These are phyloP conservation scores for Tenrec ecaudatus DNA, from an alignment of 2,113 vertebrate species.

Conservation along the genomic window DNA sequence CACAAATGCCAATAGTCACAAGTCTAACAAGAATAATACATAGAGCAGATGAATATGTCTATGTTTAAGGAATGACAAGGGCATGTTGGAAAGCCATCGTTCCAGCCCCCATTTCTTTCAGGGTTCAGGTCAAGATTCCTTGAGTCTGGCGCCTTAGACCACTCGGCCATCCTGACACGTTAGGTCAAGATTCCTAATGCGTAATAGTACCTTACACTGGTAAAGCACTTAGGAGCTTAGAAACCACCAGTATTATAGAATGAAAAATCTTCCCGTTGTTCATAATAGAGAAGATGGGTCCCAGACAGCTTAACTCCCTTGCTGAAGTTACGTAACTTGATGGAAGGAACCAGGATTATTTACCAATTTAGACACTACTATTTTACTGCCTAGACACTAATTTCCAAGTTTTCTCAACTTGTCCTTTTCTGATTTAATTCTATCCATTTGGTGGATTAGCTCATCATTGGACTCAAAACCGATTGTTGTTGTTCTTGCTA, in stretches of 20 bases:
- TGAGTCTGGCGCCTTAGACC: too few relatives aligned
- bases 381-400: background rate
- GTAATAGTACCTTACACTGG: background rate
- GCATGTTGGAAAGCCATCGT: too few relatives aligned
- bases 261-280: background rate
- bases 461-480: background rate
- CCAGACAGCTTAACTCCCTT: background rate
- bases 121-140: too few relatives aligned
- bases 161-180: too few relatives aligned
- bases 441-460: background rate
- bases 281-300: background rate
- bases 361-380: background rate
- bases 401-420: background rate
- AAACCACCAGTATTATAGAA: conserved; percentile 14
- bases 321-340: background rate
- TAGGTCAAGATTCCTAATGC: background rate
- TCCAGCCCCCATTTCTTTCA: too few relatives aligned
- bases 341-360: background rate
- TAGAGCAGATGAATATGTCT: too few relatives aligned
- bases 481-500: too few relatives aligned
- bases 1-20: too few relatives aligned
- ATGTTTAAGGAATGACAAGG: too few relatives aligned
- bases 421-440: background rate
- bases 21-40: too few relatives aligned
- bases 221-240: background rate